Conservation (phyloP, 2,888 invertebrate genomes). For the Andrena dorsata region DNA sequence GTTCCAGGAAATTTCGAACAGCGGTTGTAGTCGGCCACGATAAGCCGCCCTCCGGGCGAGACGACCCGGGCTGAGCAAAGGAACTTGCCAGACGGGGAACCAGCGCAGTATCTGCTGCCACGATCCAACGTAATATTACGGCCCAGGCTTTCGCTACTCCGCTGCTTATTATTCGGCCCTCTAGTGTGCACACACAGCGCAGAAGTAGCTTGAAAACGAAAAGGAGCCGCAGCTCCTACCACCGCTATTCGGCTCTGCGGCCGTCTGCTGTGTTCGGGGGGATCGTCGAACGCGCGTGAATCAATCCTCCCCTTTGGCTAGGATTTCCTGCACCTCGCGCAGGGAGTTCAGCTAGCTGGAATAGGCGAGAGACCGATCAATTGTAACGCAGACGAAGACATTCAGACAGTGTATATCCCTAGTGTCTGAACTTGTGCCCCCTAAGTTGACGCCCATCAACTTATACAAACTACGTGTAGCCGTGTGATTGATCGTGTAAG, state of each 20-base stretch:
- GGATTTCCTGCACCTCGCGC: neutral
- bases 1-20: conserved; percentile 70
- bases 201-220: conserved; percentile 37
- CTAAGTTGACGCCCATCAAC: neutral
- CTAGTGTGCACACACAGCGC: conserved; percentile 22
- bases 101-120: conserved; percentile 62
- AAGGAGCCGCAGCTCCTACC: conserved; percentile 11
- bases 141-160: conserved; percentile 65
- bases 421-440: neutral
- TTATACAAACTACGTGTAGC: neutral
- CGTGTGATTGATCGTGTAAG: neutral
- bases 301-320: conserved; percentile 23
- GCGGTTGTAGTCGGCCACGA: conserved; percentile 68
- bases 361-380: conserved; percentile 9
- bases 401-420: neutral
- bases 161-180: conserved; percentile 74
- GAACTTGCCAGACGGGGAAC: conserved; percentile 74
- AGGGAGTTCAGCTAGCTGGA: neutral
- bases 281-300: conserved; percentile 2
- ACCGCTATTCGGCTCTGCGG: neutral
- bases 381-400: neutral
- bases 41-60: conserved; percentile 72
- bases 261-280: neutral
- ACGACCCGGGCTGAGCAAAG: conserved; percentile 72
- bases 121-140: conserved; percentile 75